Evolutionary conservation across 1,140 invertebrate genomes (phyloP), one percentile per base, ranked within the genome.

Genomic region (Luehdorfia chinensis): DNA sequence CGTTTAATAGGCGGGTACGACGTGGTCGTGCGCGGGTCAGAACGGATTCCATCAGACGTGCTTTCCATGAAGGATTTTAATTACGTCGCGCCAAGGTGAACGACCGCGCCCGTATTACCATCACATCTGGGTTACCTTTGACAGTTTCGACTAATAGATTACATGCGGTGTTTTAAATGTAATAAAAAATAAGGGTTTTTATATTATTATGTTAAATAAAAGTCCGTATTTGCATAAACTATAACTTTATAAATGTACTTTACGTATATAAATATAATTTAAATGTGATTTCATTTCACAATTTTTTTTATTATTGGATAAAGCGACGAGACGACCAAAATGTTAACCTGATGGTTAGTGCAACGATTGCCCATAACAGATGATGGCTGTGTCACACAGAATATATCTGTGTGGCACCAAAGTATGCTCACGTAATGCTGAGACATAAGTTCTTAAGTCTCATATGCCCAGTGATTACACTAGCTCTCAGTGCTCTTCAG

Each of bases 11-110:
- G 75, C 63, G 64, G 25, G 61, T 63, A 61, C 50, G 44, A 65
- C 44, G 59, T 62, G 60, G 69, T 77, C 75, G 76, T 72, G 73
- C 60, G 59, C 68, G 52, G 75, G 75, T 75, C 75, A 78, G 62
- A 63, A 73, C 62, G 75, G 69, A 83, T 83, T 78, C 76, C 78
- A 79, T 76, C 77, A 79, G 70, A 70, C 69, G 63, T 65, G 67
- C 63, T 78, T 77, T 76, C 81, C 75, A 77, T 83, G 76, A 79
- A 85, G 73, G 77, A 84, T 85, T 85, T 84, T 85, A 85, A 85
- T 85, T 84, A 81, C 77, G 65, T 66, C 53, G 66, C 56, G 43
- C 56, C 58, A 64, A 46, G 80, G 70, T 77, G 57, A 81, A 74
- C 56, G 69, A 71, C 69, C 76, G 31, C 44, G 49, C 36, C 45